phyloP scores from a whole-genome alignment of 1,140 invertebrate genomes.

The Atopsyche davidsoni region DNA sequence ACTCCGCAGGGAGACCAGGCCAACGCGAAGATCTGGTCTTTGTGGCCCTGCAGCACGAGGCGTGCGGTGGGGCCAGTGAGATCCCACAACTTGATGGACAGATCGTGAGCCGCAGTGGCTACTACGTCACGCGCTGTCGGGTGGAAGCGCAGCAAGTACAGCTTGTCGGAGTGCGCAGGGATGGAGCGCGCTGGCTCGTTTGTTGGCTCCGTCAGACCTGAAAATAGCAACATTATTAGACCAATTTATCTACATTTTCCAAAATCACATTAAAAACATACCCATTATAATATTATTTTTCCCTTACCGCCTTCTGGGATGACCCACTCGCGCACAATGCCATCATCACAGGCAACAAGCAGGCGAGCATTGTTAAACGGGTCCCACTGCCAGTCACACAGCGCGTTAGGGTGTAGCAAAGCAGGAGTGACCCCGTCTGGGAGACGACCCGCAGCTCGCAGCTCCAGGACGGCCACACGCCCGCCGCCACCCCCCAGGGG shows the following conservation, averaged over 20 bases:
- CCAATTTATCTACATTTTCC: too few species aligned
- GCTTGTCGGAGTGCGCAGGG: slow-evolving; percentile 80
- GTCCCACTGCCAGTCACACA: slow-evolving; percentile 92
- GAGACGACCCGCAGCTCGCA: slow-evolving; percentile 69
- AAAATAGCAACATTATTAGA: slow-evolving; percentile 1
- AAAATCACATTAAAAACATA: too few species aligned
- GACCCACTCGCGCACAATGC: slow-evolving; percentile 80
- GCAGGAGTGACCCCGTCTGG: slow-evolving; percentile 73
- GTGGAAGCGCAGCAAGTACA: slow-evolving; percentile 87
- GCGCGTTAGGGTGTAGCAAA: slow-evolving; percentile 79
- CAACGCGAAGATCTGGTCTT: slow-evolving; percentile 82
- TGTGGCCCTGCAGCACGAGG: slow-evolving; percentile 60
- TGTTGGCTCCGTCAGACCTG: slow-evolving; percentile 50
- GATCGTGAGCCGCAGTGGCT: slow-evolving; percentile 81
- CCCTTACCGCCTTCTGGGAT: slow-evolving; percentile 57
- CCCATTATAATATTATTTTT: too few species aligned
- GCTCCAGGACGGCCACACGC: slow-evolving; percentile 80
- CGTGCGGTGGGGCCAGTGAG: slow-evolving; percentile 36
- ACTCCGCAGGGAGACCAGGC: slow-evolving; percentile 88
- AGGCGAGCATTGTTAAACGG: slow-evolving; percentile 77
- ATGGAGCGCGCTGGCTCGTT: slow-evolving; percentile 58
- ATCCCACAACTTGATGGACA: slow-evolving; percentile 83
- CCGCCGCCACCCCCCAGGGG: slow-evolving; percentile 84
- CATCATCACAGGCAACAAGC: slow-evolving; percentile 85
- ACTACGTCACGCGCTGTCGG: slow-evolving; percentile 80